These are phyloP conservation scores for Tinea pellionella DNA, from an alignment of 2,888 invertebrate genomes.

Conservation along the genomic window DNA sequence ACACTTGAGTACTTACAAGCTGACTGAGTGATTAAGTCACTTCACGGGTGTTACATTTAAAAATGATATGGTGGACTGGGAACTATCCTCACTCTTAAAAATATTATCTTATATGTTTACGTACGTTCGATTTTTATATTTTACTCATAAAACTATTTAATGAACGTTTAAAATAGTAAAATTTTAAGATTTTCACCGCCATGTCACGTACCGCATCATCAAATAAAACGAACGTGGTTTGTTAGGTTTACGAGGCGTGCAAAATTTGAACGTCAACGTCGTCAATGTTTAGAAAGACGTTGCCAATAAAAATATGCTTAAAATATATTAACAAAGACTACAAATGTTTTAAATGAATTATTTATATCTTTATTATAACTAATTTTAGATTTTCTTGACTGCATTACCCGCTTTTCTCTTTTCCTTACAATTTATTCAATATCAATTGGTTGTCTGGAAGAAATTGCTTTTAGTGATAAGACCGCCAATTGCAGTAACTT, in stretches of 20 bases:
- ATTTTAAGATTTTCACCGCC: background rate
- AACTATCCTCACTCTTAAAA: too few species aligned
- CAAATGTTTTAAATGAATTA: background rate
- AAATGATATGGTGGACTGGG: too few species aligned
- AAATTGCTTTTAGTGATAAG: too few species aligned
- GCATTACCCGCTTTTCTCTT: too few species aligned
- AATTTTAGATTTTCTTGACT: too few species aligned
- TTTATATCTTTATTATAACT: background rate
- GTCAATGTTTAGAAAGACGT: background rate
- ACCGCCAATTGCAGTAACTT: too few species aligned
- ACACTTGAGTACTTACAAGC: too few species aligned
- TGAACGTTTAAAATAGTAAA: background rate
- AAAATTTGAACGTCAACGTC: constrained; percentile 3
- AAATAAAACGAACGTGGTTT: background rate
- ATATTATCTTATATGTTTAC: too few species aligned
- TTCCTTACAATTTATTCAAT: too few species aligned
- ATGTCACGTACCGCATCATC: background rate
- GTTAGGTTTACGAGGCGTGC: background rate
- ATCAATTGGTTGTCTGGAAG: too few species aligned
- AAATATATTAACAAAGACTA: background rate
- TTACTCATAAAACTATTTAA: background rate
- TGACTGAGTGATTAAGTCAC: too few species aligned
- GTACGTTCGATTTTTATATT: background rate
- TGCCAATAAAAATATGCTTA: background rate
- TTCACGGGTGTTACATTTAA: too few species aligned